Conservation (phyloP, 1,140 invertebrate species). For the Xylocopa sonorina region DNA sequence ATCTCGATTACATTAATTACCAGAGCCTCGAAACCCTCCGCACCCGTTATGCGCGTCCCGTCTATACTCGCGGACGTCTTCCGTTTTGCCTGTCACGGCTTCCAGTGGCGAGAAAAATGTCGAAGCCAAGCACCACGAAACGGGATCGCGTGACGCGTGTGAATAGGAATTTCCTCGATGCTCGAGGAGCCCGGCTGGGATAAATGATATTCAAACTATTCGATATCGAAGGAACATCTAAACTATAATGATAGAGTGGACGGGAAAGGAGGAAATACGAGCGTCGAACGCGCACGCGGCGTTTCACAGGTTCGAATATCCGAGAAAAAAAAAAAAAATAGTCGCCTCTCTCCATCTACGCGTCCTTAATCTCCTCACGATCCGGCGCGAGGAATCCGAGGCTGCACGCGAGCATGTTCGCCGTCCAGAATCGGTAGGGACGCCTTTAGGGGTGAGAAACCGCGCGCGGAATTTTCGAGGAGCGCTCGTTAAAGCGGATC, state of each 20-base stretch:
- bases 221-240: too few relatives aligned
- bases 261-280: too few relatives aligned
- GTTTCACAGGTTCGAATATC: too few relatives aligned
- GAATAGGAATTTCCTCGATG: too few relatives aligned
- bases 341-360: too few relatives aligned
- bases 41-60: conserved; percentile 25
- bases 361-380: conserved; percentile 2
- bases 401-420: neutral
- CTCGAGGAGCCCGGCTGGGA: too few relatives aligned
- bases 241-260: too few relatives aligned
- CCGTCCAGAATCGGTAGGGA: conserved; percentile 4
- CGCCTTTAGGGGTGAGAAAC: conserved; percentile 31
- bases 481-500: conserved; percentile 54
- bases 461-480: conserved; percentile 41
- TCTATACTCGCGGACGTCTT: neutral
- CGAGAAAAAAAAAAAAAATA: too few relatives aligned
- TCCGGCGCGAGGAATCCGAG: neutral
- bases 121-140: too few relatives aligned
- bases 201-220: too few relatives aligned
- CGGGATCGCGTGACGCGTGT: too few relatives aligned
- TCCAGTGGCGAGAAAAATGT: neutral
- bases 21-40: neutral
- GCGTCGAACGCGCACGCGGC: too few relatives aligned
- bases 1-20: conserved; percentile 38
- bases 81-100: neutral